These are phyloP conservation scores for Tangara arthus DNA, from an alignment of 2,797 vertebrate species.

Conservation along the genomic window DNA sequence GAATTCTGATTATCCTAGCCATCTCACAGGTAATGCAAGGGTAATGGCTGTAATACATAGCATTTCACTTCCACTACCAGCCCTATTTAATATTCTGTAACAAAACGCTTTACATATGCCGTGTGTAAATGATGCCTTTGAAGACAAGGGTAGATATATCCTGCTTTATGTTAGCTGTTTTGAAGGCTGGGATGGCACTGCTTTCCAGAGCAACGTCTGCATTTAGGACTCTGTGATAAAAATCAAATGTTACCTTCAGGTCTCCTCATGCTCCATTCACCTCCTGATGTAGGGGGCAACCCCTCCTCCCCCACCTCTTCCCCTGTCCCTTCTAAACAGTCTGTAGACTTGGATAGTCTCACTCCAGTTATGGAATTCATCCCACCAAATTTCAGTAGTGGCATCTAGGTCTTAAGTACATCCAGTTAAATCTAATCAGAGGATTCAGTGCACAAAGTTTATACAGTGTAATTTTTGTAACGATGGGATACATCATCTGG, in stretches of 20 bases:
- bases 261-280: neutral
- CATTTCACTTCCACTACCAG: neutral
- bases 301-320: fast-evolving
- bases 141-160: neutral
- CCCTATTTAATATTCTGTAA: neutral
- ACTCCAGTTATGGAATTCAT: neutral
- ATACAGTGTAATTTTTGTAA: neutral
- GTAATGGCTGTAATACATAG: neutral
- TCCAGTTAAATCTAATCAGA: neutral
- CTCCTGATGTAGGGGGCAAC: neutral
- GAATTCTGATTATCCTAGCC: neutral
- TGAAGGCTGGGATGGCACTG: fast-evolving
- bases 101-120: neutral
- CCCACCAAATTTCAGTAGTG: neutral
- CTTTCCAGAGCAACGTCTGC: fast-evolving
- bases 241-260: neutral
- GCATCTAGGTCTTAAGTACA: neutral
- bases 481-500: fast-evolving
- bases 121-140: neutral
- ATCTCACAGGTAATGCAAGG: neutral
- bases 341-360: neutral
- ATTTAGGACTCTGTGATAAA: neutral
- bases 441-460: neutral
- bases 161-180: neutral
- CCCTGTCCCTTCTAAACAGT: neutral